phyloP scores from a whole-genome alignment of 2,888 invertebrate genomes.

The Conistra vaccinii region DNA sequence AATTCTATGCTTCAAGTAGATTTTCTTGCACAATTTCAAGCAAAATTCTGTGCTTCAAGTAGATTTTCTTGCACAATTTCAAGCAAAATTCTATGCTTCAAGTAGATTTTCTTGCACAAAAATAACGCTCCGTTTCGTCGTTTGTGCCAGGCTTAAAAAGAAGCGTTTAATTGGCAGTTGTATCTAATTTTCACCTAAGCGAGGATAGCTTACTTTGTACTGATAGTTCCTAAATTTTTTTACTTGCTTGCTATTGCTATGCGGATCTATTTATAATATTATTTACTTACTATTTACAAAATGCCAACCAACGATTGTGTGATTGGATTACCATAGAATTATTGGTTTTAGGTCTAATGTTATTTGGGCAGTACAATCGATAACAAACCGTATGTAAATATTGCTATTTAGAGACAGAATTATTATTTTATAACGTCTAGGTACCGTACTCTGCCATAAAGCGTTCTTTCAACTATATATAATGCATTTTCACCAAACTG shows the following conservation, averaged over 20 bases:
- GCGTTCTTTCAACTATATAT: neutral
- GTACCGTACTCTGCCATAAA: neutral
- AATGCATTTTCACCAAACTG: neutral
- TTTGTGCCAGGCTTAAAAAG: neutral
- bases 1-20: neutral
- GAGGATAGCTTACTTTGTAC: neutral
- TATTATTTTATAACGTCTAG: neutral
- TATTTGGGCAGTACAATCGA: neutral
- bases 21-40: neutral
- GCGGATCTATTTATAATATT: slow-evolving; percentile 11
- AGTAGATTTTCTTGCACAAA: neutral
- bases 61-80: neutral
- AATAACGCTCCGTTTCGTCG: neutral
- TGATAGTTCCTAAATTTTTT: neutral
- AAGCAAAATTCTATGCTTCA: neutral
- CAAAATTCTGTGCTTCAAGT: neutral
- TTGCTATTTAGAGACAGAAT: neutral
- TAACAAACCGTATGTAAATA: neutral
- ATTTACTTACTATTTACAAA: neutral
- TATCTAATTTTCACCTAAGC: neutral
- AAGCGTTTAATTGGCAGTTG: neutral
- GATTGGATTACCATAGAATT: slow-evolving; percentile 8
- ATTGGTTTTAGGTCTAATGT: neutral
- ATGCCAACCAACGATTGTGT: neutral
- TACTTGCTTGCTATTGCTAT: neutral